A percentile compares a stretch with the other conserved stretches of the same genome.
These are phyloP conservation scores for Lipotes vexillifer DNA, from an alignment of 2,113 vertebrate genomes.

Conservation along the genomic window DNA sequence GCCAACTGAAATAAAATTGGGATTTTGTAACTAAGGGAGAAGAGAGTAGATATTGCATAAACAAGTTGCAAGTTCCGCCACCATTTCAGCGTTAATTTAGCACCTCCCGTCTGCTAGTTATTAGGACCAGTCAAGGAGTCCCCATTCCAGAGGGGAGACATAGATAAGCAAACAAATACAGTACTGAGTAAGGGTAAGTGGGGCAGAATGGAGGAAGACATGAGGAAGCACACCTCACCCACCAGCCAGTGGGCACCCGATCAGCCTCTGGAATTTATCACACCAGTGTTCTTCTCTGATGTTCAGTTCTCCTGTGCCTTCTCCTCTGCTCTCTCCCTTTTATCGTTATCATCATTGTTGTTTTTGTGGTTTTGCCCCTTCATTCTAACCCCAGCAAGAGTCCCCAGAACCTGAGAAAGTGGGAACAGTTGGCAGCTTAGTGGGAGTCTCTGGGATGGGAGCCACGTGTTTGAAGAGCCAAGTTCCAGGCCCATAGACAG, in stretches of 20 bases:
- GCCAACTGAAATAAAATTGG: not conserved
- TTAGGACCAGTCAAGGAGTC: not conserved
- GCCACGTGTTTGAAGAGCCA: not conserved
- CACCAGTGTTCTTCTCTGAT: not conserved
- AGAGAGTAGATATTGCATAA: not conserved
- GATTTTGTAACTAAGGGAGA: not conserved
- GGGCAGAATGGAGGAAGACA: not conserved
- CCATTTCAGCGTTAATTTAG: not conserved
- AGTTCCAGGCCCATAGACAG: not conserved
- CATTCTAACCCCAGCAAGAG: not conserved
- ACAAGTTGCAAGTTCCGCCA: not conserved
- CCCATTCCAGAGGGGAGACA: not conserved
- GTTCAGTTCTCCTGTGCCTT: not conserved
- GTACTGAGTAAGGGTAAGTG: not conserved
- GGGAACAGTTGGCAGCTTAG: not conserved
- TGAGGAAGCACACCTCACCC: not conserved
- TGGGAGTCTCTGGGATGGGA: not conserved
- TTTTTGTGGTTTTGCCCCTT: not conserved
- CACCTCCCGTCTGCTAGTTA: not conserved
- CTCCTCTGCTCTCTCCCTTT: not conserved
- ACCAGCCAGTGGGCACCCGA: not conserved
- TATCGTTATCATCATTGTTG: accelerated
- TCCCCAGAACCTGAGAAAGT: not conserved
- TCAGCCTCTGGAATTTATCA: not conserved
- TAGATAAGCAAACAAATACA: not conserved